Evolutionary conservation across 2,888 invertebrate species (phyloP).

Genomic region (Neoitamus cyanurus): DNA sequence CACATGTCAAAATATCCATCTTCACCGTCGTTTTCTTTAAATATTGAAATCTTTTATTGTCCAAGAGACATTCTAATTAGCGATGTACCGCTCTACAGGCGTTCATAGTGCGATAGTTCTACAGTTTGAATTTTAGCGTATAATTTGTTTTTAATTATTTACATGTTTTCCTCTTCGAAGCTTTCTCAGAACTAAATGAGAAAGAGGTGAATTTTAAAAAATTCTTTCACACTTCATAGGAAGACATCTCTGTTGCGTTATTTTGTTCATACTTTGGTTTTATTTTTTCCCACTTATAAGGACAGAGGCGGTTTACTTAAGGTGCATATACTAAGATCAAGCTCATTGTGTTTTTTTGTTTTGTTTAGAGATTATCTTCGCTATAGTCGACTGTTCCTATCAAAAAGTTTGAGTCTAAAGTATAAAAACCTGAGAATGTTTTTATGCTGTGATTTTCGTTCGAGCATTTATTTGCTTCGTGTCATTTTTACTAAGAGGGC

Average conservation of each 20-base stretch:
- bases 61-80: conserved; percentile 29
- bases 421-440: conserved; percentile 12
- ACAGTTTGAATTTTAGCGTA: background rate
- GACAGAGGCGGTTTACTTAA: background rate
- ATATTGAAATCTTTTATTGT: conserved; percentile 32
- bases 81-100: background rate
- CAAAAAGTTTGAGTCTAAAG: background rate
- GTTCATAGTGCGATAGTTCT: background rate
- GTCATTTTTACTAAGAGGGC: background rate
- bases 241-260: conserved; percentile 7
- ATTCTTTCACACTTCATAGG: background rate
- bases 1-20: background rate
- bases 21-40: background rate
- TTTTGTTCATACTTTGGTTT: background rate
- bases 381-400: background rate
- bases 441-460: background rate
- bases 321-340: background rate
- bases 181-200: background rate
- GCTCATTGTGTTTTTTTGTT: background rate
- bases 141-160: background rate
- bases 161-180: background rate
- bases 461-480: background rate
- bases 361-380: conserved; percentile 9
- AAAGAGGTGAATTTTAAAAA: background rate
- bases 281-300: background rate